phyloP scores from a whole-genome alignment of 2,113 vertebrate genomes.

The Amia ocellicauda region DNA sequence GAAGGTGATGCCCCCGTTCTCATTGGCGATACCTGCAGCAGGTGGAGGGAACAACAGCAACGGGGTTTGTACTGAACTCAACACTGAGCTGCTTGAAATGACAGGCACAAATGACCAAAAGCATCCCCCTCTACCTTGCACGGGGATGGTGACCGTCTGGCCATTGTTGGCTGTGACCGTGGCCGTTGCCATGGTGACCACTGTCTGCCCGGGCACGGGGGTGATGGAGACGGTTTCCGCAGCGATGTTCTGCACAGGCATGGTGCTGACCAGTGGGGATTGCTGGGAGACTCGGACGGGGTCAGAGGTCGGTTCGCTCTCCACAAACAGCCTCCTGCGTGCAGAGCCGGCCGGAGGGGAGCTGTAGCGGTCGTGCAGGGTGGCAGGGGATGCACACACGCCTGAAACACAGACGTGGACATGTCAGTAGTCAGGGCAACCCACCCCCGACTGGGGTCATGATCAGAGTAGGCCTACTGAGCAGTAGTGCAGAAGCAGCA shows the following conservation, averaged over 20 bases:
- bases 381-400: constrained; percentile 47
- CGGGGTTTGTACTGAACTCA: too few relatives aligned
- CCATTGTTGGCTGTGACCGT: constrained; percentile 78
- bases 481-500: too few relatives aligned
- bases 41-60: constrained; percentile 23
- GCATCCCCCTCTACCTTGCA: constrained; percentile 64
- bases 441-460: neutral
- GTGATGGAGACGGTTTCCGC: constrained; percentile 62
- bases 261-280: constrained; percentile 55
- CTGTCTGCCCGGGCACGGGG: constrained; percentile 75
- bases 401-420: constrained; percentile 2
- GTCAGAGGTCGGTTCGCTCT: constrained; percentile 40
- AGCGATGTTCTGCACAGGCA: constrained; percentile 59
- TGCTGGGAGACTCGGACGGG: constrained; percentile 45
- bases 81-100: too few relatives aligned
- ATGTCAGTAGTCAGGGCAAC: neutral
- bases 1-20: constrained; percentile 85
- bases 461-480: neutral
- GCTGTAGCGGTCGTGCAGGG: constrained; percentile 76
- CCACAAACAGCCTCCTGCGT: constrained; percentile 66
- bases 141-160: constrained; percentile 76
- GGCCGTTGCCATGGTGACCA: constrained; percentile 85
- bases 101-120: neutral
- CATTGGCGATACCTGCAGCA: constrained; percentile 82
- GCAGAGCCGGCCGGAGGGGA: constrained; percentile 68